Evolutionary conservation across 2,797 vertebrate species (phyloP).

Genomic region (Amniataba percoides): DNA sequence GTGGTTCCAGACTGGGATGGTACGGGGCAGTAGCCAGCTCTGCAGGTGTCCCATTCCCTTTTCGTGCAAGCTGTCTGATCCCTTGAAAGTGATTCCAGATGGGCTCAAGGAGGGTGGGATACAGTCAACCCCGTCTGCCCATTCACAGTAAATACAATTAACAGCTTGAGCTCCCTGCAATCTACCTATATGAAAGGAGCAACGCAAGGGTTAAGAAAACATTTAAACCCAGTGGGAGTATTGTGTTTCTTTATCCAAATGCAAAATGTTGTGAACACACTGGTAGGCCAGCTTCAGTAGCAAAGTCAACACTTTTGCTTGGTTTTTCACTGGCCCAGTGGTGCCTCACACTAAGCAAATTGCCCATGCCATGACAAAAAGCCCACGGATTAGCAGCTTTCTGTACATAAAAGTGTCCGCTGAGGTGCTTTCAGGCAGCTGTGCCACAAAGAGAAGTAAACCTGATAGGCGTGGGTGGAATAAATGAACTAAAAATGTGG

Average conservation of each 20-base stretch:
- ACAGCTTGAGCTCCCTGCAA: conserved; percentile 75
- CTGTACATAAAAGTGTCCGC: conserved; percentile 32
- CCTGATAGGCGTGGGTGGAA: conserved; percentile 19
- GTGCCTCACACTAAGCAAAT: conserved; percentile 53
- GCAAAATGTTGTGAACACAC: conserved; percentile 78
- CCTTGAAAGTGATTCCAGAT: conserved; percentile 86
- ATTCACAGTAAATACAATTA: conserved; percentile 84
- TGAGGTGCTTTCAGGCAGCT: conserved; percentile 30
- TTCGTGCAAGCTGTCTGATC: conserved; percentile 81
- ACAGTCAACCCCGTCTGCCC: conserved; percentile 63
- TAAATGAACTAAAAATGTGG: conserved; percentile 47
- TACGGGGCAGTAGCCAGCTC: conserved; percentile 71
- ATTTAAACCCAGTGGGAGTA: conserved; percentile 63
- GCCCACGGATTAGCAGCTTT: conserved; percentile 38
- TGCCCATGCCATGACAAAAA: conserved; percentile 37
- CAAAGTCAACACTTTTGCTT: conserved; percentile 70
- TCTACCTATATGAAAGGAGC: conserved; percentile 77
- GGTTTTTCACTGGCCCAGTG: conserved; percentile 41
- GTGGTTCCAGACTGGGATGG: conserved; percentile 63
- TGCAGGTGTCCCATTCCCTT: conserved; percentile 81
- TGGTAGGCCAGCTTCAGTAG: conserved; percentile 58
- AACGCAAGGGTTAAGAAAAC: conserved; percentile 80
- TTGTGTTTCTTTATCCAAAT: conserved; percentile 80
- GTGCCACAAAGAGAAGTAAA: conserved; percentile 32
- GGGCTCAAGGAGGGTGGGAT: conserved; percentile 77